Evolutionary conservation across 2,888 invertebrate genomes (phyloP).

Genomic region (Xanthorhoe spadicearia): DNA sequence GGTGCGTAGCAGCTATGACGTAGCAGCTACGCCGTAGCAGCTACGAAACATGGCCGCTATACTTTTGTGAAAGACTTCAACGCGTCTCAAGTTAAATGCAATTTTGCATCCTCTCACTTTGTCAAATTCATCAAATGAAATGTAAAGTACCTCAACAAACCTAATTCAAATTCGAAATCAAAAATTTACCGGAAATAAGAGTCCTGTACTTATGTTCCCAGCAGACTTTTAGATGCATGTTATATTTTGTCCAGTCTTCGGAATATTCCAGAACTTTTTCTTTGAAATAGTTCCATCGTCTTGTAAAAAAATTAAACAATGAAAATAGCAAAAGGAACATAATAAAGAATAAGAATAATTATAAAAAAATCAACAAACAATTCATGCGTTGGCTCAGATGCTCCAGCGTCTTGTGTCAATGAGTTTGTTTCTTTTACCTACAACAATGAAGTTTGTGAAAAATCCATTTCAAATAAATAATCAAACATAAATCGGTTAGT

Average conservation of each 20-base stretch:
- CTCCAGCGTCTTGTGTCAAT: conserved; percentile 43
- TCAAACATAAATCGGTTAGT: background rate
- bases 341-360: conserved; percentile 11
- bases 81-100: background rate
- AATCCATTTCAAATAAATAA: too few relatives aligned
- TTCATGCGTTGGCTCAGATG: conserved; percentile 47
- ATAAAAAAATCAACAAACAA: conserved; percentile 52
- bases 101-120: too few relatives aligned
- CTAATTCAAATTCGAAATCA: background rate
- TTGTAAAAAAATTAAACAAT: conserved; percentile 37
- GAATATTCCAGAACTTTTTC: conserved; percentile 60
- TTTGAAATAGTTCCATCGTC: conserved; percentile 69
- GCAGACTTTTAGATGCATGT: conserved; percentile 61
- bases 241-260: conserved; percentile 70
- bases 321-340: conserved; percentile 1
- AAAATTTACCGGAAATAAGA: conserved; percentile 59
- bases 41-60: background rate
- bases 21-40: conserved; percentile 6
- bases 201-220: conserved; percentile 69
- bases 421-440: conserved; percentile 68
- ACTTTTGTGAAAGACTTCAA: conserved; percentile 6
- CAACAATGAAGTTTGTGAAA: conserved; percentile 14
- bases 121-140: too few relatives aligned
- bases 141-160: too few relatives aligned
- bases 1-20: background rate